Percentiles rank a stretch among this genome's conserved stretches.
phyloP scores from a whole-genome alignment of 2,888 invertebrate species.

The Boloria euphrosyne region DNA sequence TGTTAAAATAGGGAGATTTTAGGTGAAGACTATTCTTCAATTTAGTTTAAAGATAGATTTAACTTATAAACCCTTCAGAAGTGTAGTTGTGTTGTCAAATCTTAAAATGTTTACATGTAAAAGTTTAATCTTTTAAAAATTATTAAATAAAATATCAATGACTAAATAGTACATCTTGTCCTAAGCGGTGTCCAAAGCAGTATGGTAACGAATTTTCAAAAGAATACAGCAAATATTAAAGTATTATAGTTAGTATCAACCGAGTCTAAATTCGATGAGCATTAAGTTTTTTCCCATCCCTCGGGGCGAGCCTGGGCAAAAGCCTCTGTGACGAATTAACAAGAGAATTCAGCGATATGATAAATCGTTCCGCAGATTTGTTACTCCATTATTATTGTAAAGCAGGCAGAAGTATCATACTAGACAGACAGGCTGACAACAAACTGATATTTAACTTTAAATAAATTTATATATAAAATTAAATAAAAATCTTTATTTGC shows the following conservation, averaged over 20 bases:
- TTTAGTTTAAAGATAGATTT: no score
- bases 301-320: slow-evolving; percentile 51
- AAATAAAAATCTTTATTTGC: no score
- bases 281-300: slow-evolving; percentile 56
- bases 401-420: slow-evolving; percentile 1
- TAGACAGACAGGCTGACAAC: slow-evolving; percentile 25
- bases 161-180: background rate
- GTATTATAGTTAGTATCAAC: slow-evolving; percentile 19
- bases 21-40: no score
- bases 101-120: no score
- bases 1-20: no score
- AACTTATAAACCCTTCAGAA: no score
- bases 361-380: slow-evolving; percentile 63
- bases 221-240: slow-evolving; percentile 22
- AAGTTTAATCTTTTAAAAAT: no score
- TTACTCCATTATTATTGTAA: slow-evolving; percentile 50
- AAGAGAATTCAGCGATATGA: slow-evolving; percentile 67
- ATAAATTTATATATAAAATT: no score
- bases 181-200: background rate
- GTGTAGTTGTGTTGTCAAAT: no score
- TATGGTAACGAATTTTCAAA: slow-evolving; percentile 6
- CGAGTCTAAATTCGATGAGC: slow-evolving; percentile 36
- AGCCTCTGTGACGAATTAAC: slow-evolving; percentile 72
- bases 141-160: background rate
- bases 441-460: background rate